Evolutionary conservation across 2,888 invertebrate genomes (phyloP).

Genomic region (Yponomeuta plumbellus): DNA sequence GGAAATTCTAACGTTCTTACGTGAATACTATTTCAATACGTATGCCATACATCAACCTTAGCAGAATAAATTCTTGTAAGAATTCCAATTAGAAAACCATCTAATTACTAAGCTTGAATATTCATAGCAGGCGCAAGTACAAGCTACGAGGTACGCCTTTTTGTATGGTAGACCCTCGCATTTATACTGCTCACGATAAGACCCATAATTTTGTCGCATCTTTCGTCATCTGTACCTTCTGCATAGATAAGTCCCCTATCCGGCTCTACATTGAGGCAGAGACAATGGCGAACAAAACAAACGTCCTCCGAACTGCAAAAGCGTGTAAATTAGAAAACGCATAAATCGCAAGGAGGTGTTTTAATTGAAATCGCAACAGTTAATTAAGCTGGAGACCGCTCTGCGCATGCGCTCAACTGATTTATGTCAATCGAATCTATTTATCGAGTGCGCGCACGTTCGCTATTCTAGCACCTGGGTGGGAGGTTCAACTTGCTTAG

Average conservation of each 20-base stretch:
- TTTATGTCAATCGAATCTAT: slow-evolving; percentile 55
- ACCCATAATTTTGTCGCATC: no score
- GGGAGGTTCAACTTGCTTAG: slow-evolving; percentile 2
- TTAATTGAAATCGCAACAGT: slow-evolving; percentile 71
- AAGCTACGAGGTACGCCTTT: no score
- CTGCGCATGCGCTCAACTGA: slow-evolving; percentile 58
- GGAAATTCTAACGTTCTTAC: no score
- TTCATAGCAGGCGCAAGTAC: neutral
- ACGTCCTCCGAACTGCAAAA: slow-evolving; percentile 30
- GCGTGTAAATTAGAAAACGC: slow-evolving; percentile 61
- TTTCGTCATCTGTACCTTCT: no score
- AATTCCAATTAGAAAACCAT: neutral
- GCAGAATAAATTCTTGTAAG: neutral
- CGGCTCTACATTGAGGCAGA: neutral
- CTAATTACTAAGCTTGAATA: neutral
- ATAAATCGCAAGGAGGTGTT: slow-evolving; percentile 63
- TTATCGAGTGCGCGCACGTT: slow-evolving; percentile 47
- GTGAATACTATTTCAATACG: no score
- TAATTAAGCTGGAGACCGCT: slow-evolving; percentile 49
- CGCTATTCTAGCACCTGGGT: slow-evolving; percentile 24
- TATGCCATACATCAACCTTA: no score
- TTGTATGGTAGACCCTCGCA: no score
- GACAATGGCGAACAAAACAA: neutral
- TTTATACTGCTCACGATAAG: no score
- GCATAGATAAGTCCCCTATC: neutral